phyloP scores from a whole-genome alignment of 1,140 invertebrate species.

The Zaprionus gabonicus region DNA sequence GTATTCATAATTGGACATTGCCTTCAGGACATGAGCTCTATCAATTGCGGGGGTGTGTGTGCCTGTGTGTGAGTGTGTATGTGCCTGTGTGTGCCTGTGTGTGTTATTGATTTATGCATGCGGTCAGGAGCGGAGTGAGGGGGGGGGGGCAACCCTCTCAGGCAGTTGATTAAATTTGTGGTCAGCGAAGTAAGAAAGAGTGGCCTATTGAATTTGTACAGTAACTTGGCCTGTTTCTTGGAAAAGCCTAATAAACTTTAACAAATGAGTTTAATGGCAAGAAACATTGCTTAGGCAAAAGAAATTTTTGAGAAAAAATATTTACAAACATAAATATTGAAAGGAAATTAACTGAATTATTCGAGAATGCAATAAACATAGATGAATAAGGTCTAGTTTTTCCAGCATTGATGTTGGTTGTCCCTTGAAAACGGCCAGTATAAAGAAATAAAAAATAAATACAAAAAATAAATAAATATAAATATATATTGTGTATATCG shows the following conservation, averaged over 20 bases:
- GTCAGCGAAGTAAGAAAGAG: neutral
- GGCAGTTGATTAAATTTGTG: slow-evolving; percentile 55
- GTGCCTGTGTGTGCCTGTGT: slow-evolving; percentile 24
- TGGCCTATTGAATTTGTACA: neutral
- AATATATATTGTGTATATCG: too few relatives aligned
- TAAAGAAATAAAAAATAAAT: too few relatives aligned
- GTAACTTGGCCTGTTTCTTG: neutral
- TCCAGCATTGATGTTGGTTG: too few relatives aligned
- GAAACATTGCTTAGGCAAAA: neutral
- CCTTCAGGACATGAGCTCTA: slow-evolving; percentile 3
- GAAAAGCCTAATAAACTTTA: neutral
- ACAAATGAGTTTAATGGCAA: neutral
- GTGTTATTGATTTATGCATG: slow-evolving; percentile 61
- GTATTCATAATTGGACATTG: slow-evolving; percentile 45
- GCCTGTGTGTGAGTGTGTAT: neutral
- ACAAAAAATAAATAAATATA: too few relatives aligned
- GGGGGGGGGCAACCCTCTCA: neutral
- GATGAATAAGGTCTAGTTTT: too few relatives aligned
- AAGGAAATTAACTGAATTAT: too few relatives aligned
- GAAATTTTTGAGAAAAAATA: too few relatives aligned
- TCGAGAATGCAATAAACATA: too few relatives aligned
- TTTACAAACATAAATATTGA: too few relatives aligned
- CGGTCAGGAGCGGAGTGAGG: neutral
- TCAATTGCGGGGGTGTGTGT: slow-evolving; percentile 42
- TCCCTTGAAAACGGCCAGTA: too few relatives aligned